Evolutionary conservation across 2,797 vertebrate species (phyloP).

Genomic region (Fistularia commersonii): DNA sequence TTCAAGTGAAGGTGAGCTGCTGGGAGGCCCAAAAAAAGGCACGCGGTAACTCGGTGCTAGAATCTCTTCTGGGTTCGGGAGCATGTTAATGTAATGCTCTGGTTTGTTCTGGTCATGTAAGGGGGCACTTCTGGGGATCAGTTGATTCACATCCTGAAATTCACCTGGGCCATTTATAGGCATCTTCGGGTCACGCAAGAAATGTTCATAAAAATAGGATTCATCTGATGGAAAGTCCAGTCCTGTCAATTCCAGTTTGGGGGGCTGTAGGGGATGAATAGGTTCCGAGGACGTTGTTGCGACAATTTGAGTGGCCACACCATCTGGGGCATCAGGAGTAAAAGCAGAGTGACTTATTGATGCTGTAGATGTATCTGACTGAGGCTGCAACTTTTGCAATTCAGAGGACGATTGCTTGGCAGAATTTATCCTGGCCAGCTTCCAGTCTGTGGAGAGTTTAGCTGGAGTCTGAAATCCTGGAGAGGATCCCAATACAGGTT

Average conservation of each 20-base stretch:
- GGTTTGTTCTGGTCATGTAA: constrained; percentile 40
- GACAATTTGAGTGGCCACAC: constrained; percentile 19
- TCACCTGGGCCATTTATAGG: constrained; percentile 19
- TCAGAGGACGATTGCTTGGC: constrained; percentile 27
- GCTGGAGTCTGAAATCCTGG: constrained; percentile 25
- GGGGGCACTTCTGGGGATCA: constrained; percentile 43
- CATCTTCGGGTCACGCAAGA: constrained; percentile 3
- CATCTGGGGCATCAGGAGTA: constrained; percentile 21
- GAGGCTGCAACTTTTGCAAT: constrained; percentile 22
- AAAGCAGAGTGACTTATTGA: constrained; percentile 20
- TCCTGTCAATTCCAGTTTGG: constrained; percentile 10
- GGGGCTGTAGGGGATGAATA: constrained; percentile 23
- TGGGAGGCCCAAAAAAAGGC: constrained; percentile 65
- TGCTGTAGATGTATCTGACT: constrained; percentile 29
- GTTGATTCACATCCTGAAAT: constrained; percentile 28
- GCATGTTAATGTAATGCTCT: constrained; percentile 22
- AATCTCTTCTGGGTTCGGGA: constrained; percentile 32
- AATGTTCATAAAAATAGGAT: constrained; percentile 11
- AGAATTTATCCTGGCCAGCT: constrained; percentile 30
- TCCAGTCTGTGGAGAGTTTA: constrained; percentile 39
- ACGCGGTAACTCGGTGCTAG: constrained; percentile 60
- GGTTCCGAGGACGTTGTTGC: constrained; percentile 23
- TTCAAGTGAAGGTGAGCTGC: constrained; percentile 66
- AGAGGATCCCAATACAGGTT: constrained; percentile 22
- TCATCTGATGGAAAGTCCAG: constrained; percentile 24